These are phyloP conservation scores for Otis tarda DNA, from an alignment of 2,113 vertebrate genomes.

Conservation along the genomic window DNA sequence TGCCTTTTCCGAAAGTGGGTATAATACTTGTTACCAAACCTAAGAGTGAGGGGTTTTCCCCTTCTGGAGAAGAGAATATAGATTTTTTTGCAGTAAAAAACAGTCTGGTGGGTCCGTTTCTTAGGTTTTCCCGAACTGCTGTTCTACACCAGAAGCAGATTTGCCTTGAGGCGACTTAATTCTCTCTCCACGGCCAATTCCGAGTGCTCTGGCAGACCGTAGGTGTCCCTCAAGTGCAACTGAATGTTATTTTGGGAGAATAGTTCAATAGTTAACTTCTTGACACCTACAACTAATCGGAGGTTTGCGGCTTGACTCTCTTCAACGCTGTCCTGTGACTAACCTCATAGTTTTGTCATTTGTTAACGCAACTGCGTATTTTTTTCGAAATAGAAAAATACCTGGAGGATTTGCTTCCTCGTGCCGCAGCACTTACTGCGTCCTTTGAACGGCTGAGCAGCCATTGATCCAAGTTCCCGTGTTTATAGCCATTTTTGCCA, in stretches of 20 bases:
- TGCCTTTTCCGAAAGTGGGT: background rate
- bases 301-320: background rate
- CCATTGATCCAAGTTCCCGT: background rate
- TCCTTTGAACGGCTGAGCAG: background rate
- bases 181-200: background rate
- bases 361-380: background rate
- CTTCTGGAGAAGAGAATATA: background rate
- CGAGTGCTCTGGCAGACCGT: fast-evolving
- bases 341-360: background rate
- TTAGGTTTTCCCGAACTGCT: background rate
- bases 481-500: background rate
- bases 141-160: background rate
- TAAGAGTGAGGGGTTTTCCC: background rate
- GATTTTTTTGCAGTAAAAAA: background rate
- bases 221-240: background rate
- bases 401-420: background rate
- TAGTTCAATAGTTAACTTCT: background rate
- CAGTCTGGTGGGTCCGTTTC: background rate
- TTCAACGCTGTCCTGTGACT: background rate
- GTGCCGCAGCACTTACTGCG: background rate
- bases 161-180: background rate
- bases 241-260: background rate
- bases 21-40: fast-evolving
- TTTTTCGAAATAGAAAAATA: background rate
- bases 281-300: background rate